These are phyloP conservation scores for Scaptomyza hsui DNA, from an alignment of 1,140 invertebrate species.

Conservation along the genomic window DNA sequence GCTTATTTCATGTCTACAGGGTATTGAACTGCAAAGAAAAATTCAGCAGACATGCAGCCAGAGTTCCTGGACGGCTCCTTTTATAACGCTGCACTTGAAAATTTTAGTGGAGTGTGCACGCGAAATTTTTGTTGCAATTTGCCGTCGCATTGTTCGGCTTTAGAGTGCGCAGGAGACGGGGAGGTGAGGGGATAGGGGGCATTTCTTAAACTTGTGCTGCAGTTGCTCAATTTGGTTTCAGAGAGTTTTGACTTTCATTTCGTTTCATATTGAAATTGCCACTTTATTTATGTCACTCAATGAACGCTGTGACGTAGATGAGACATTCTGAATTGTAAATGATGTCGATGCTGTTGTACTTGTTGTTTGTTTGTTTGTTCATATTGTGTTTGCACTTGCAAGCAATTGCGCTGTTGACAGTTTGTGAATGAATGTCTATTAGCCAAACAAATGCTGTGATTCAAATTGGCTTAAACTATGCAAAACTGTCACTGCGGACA, in stretches of 20 bases:
- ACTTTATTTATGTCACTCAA: conserved; percentile 59
- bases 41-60: conserved; percentile 28
- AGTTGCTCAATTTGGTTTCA: conserved; percentile 63
- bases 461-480: conserved; percentile 1
- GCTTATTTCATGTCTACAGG: background rate
- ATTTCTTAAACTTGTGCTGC: conserved; percentile 30
- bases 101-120: conserved; percentile 56
- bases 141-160: conserved; percentile 16
- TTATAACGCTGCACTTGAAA: conserved; percentile 70
- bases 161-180: too few relatives aligned
- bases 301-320: conserved; percentile 10
- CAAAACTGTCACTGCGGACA: background rate
- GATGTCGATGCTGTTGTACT: conserved; percentile 22
- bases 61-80: conserved; percentile 17
- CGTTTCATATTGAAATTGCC: conserved; percentile 60
- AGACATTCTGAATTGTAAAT: conserved; percentile 42
- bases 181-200: background rate
- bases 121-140: conserved; percentile 75
- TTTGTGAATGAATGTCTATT: conserved; percentile 11
- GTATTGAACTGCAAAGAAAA: conserved; percentile 11
- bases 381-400: conserved; percentile 42
- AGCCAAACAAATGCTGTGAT: conserved; percentile 1
- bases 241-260: conserved; percentile 31
- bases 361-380: conserved; percentile 8
- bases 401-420: conserved; percentile 11